phyloP scores from a whole-genome alignment of 1,140 invertebrate genomes.

The Drosophila rhopaloa region DNA sequence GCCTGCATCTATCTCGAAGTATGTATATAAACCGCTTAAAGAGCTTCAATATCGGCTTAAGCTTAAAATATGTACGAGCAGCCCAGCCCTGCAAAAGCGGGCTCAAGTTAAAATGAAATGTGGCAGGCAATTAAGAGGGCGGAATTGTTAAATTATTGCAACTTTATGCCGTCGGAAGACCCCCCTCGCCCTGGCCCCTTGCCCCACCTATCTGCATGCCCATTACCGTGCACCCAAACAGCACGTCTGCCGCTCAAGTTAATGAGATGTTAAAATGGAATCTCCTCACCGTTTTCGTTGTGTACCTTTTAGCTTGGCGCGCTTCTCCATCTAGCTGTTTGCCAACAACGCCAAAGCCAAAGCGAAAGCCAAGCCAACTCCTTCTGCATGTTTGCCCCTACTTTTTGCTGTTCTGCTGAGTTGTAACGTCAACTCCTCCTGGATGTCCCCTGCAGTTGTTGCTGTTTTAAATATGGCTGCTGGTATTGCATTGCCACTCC shows the following conservation, averaged over 20 bases:
- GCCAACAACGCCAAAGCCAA: slow-evolving; percentile 21
- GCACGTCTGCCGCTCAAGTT: slow-evolving; percentile 70
- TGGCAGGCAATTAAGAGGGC: slow-evolving; percentile 81
- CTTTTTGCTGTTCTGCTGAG: slow-evolving; percentile 50
- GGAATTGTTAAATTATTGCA: slow-evolving; percentile 84
- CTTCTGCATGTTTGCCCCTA: slow-evolving; percentile 47
- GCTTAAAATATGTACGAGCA: slow-evolving; percentile 2
- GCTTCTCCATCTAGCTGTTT: slow-evolving; percentile 28
- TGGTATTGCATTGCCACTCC: slow-evolving; percentile 10
- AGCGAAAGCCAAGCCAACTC: slow-evolving; percentile 34
- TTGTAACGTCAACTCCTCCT: slow-evolving; percentile 57
- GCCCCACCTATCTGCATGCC: not conserved
- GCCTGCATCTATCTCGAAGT: too few species aligned
- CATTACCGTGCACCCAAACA: slow-evolving; percentile 43
- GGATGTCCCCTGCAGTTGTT: slow-evolving; percentile 26
- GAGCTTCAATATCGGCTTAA: slow-evolving; percentile 6
- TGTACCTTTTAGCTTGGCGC: slow-evolving; percentile 46
- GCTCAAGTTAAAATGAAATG: slow-evolving; percentile 77
- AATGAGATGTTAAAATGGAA: slow-evolving; percentile 84
- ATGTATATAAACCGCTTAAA: not conserved
- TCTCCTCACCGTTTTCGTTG: slow-evolving; percentile 47
- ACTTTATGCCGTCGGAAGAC: slow-evolving; percentile 36
- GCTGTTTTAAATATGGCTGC: slow-evolving; percentile 15
- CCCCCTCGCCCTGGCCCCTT: not conserved
- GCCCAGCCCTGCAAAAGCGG: not conserved